phyloP scores from a whole-genome alignment of 2,797 vertebrate species.

The Ficedula albicollis region DNA sequence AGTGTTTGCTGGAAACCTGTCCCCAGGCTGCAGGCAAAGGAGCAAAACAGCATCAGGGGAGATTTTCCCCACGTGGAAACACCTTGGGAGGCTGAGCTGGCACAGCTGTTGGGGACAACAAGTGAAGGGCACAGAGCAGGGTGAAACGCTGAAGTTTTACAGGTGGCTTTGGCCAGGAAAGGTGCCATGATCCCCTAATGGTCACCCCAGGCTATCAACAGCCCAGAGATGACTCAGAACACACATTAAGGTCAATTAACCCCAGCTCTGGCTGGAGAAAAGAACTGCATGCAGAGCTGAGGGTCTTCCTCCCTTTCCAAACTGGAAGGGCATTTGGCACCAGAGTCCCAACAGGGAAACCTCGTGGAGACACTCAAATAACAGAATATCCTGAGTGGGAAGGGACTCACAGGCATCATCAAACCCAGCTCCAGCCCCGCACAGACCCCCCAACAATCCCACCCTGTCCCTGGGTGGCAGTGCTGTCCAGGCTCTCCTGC shows the following conservation, averaged over 20 bases:
- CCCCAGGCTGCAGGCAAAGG: neutral
- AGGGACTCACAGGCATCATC: neutral
- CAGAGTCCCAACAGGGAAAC: neutral
- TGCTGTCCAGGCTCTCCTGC: accelerated
- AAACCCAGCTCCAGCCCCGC: neutral
- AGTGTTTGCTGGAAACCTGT: conserved; percentile 47
- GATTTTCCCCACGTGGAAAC: conserved; percentile 1
- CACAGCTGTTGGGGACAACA: neutral
- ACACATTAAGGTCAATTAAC: neutral
- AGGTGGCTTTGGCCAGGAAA: neutral
- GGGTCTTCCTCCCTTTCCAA: neutral
- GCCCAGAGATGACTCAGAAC: neutral
- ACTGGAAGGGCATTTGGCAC: neutral
- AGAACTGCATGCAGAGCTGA: neutral
- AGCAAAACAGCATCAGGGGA: neutral
- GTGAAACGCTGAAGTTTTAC: neutral
- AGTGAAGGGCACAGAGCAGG: accelerated
- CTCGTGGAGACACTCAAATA: neutral
- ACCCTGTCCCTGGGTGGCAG: neutral
- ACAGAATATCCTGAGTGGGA: no score
- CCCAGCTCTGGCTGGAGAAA: neutral
- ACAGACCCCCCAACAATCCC: neutral
- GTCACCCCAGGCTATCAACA: neutral
- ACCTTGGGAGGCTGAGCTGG: neutral
- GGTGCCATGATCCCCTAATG: neutral